These are phyloP conservation scores for Pristis pectinata DNA, from an alignment of 2,797 vertebrate species.

Conservation along the genomic window DNA sequence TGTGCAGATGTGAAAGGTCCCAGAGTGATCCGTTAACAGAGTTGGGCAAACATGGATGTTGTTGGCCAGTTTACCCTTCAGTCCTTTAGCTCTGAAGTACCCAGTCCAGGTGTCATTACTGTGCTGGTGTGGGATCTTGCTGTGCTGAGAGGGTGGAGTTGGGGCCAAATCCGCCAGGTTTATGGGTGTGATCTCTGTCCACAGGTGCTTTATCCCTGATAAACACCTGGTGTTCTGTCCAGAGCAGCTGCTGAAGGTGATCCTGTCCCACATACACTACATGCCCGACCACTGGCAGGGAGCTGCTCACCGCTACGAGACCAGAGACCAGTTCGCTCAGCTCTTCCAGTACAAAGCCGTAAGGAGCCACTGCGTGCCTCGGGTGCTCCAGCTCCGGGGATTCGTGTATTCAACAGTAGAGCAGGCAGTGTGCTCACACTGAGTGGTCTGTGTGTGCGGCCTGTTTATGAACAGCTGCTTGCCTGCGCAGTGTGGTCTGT, in stretches of 20 bases:
- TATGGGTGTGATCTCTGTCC: neutral
- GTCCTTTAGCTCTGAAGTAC: too few relatives aligned
- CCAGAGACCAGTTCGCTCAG: slow-evolving; percentile 92
- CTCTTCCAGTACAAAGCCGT: slow-evolving; percentile 99
- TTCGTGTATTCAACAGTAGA: neutral
- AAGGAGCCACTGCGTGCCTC: slow-evolving; percentile 50
- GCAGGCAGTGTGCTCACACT: neutral
- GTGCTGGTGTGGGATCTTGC: too few relatives aligned
- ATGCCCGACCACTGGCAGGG: slow-evolving; percentile 99
- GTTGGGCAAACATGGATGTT: too few relatives aligned
- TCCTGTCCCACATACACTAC: slow-evolving; percentile 95
- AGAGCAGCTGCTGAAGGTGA: slow-evolving; percentile 90
- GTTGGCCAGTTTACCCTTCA: too few relatives aligned
- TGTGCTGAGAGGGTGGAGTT: too few relatives aligned
- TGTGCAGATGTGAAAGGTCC: neutral
- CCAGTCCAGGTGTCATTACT: too few relatives aligned
- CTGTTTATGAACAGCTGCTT: too few relatives aligned
- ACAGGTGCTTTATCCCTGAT: slow-evolving; percentile 93
- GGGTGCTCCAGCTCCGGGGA: neutral
- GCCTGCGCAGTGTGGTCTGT: too few relatives aligned
- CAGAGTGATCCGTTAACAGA: too few relatives aligned
- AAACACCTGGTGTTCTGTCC: slow-evolving; percentile 96
- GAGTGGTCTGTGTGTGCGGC: neutral
- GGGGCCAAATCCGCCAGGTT: too few relatives aligned
- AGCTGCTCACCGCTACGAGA: slow-evolving; percentile 91